phyloP scores from a whole-genome alignment of 2,113 vertebrate species.

The Lophura nycthemera region DNA sequence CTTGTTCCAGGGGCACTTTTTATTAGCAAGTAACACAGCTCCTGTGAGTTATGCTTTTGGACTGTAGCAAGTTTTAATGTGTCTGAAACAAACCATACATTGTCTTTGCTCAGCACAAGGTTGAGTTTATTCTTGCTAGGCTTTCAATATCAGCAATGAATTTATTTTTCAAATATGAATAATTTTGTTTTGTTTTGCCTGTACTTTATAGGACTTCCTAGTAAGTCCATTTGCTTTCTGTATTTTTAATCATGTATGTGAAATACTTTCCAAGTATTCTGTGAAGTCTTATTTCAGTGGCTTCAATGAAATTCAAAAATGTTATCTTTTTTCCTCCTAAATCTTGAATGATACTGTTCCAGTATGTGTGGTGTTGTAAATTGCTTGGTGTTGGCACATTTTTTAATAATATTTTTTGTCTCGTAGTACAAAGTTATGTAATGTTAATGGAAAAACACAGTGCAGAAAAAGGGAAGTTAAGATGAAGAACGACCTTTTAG shows the following conservation, averaged over 20 bases:
- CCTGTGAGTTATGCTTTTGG: neutral
- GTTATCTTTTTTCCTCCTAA: neutral
- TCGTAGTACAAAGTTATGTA: neutral
- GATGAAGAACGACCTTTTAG: neutral
- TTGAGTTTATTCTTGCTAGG: neutral
- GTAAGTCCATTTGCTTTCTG: neutral
- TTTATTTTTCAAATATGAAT: neutral
- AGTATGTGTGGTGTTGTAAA: neutral
- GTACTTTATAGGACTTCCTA: neutral
- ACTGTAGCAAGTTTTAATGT: neutral
- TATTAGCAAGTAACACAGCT: neutral
- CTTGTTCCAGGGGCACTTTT: neutral
- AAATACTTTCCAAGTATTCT: neutral
- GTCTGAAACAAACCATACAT: neutral
- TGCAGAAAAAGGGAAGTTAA: neutral
- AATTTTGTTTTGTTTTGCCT: neutral
- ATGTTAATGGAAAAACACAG: neutral
- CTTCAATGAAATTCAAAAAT: neutral
- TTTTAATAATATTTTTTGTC: neutral
- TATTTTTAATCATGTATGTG: neutral
- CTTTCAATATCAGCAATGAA: neutral
- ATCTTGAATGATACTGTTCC: neutral
- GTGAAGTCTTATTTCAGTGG: neutral
- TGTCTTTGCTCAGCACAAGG: neutral
- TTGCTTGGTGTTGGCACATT: neutral